Conservation (phyloP, 2,888 invertebrate genomes). For the Mythimna lalbum region DNA sequence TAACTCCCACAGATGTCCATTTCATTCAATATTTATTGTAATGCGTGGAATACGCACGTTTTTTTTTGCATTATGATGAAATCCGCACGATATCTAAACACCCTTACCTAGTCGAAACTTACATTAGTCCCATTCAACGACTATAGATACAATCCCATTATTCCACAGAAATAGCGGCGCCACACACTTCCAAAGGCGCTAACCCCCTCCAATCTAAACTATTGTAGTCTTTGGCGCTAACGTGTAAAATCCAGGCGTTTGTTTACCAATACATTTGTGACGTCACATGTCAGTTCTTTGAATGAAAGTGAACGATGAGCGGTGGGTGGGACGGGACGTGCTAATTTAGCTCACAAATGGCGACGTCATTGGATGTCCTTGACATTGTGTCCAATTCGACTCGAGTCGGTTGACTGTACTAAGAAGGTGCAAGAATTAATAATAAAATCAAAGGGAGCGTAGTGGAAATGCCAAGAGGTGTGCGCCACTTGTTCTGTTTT, state of each 20-base stretch:
- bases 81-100: too few relatives aligned
- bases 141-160: too few relatives aligned
- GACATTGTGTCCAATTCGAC: constrained; percentile 59
- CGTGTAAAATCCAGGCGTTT: constrained; percentile 36
- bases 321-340: constrained; percentile 56
- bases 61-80: too few relatives aligned
- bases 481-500: neutral
- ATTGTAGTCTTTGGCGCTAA: constrained; percentile 14
- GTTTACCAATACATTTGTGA: constrained; percentile 50
- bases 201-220: too few relatives aligned
- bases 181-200: constrained; percentile 15
- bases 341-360: constrained; percentile 54
- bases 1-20: too few relatives aligned
- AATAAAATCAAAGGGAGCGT: constrained; percentile 9
- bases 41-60: too few relatives aligned
- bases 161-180: neutral
- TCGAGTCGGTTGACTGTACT: constrained; percentile 21
- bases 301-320: constrained; percentile 61
- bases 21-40: too few relatives aligned
- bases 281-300: constrained; percentile 42
- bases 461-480: constrained; percentile 3
- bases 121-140: too few relatives aligned
- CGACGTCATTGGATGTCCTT: constrained; percentile 56
- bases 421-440: constrained; percentile 14
- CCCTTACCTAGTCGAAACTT: too few relatives aligned